Percentiles rank a stretch among this genome's conserved stretches.
These are phyloP conservation scores for Eurytoma adleriae DNA, from an alignment of 2,888 invertebrate species.

Conservation along the genomic window DNA sequence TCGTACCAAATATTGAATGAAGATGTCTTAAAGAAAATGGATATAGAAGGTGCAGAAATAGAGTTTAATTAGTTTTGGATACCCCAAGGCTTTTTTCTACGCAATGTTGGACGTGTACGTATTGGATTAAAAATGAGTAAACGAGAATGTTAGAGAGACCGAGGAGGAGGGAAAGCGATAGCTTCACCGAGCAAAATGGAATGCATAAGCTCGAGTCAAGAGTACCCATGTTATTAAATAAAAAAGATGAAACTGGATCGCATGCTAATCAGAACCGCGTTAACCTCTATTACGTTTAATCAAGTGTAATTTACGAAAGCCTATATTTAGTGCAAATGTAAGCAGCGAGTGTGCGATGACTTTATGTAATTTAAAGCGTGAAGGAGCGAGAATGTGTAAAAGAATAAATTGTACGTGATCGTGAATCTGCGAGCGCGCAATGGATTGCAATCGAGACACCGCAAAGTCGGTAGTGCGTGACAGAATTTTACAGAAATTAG, in stretches of 20 bases:
- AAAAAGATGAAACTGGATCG: slow-evolving; percentile 67
- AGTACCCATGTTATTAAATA: not conserved
- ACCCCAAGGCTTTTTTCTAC: slow-evolving; percentile 52
- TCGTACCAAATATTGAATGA: slow-evolving; percentile 72
- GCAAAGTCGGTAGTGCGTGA: too few relatives aligned
- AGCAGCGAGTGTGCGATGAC: slow-evolving; percentile 44
- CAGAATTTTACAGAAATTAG: not conserved
- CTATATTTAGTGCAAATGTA: slow-evolving; percentile 62
- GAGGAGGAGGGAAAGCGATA: not conserved
- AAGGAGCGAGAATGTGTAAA: slow-evolving; percentile 2
- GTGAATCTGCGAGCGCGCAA: not conserved
- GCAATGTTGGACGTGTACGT: slow-evolving; percentile 29
- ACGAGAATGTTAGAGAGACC: slow-evolving; percentile 16
- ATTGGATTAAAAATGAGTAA: slow-evolving; percentile 27
- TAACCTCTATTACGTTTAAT: slow-evolving; percentile 76
- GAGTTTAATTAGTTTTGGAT: slow-evolving; percentile 44
- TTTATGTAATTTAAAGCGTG: slow-evolving; percentile 40
- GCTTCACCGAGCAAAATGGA: too few relatives aligned
- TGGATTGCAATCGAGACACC: too few relatives aligned
- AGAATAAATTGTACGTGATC: not conserved
- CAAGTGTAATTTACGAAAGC: slow-evolving; percentile 72
- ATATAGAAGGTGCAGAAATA: slow-evolving; percentile 40
- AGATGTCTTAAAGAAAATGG: slow-evolving; percentile 56
- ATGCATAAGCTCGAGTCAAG: not conserved
- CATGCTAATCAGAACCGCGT: slow-evolving; percentile 76